These are phyloP conservation scores for Thymelicus acteon DNA, from an alignment of 2,888 invertebrate species.

Conservation along the genomic window DNA sequence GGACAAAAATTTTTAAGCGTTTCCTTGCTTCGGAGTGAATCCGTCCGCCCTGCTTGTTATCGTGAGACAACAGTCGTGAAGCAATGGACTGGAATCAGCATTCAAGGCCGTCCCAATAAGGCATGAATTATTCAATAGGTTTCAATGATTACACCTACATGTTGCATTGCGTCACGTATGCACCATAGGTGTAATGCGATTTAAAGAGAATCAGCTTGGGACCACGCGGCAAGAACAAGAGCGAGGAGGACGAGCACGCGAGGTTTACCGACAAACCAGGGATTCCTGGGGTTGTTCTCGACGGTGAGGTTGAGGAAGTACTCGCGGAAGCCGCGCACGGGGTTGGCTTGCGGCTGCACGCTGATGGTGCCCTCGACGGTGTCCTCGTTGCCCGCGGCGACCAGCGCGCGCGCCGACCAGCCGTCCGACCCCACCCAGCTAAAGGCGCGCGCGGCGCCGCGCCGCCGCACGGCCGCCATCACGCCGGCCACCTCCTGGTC, in stretches of 20 bases:
- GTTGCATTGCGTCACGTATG: too few relatives aligned
- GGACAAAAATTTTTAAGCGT: too few relatives aligned
- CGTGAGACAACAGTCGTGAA: too few relatives aligned
- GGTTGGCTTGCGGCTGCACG: slow-evolving; percentile 96
- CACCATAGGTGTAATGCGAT: too few relatives aligned
- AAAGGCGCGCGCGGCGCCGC: slow-evolving; percentile 93
- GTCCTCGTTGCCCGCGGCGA: slow-evolving; percentile 93
- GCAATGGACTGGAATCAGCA: too few relatives aligned
- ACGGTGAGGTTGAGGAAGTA: slow-evolving; percentile 94
- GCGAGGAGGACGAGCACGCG: slow-evolving; percentile 18
- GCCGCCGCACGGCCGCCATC: slow-evolving; percentile 94
- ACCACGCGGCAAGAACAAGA: not conserved
- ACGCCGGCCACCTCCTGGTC: slow-evolving; percentile 98
- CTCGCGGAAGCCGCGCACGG: slow-evolving; percentile 93
- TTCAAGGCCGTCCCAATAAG: too few relatives aligned
- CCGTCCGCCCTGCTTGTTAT: too few relatives aligned
- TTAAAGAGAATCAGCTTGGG: not conserved
- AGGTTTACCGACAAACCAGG: slow-evolving; percentile 95
- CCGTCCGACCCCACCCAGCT: slow-evolving; percentile 99
- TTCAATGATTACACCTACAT: too few relatives aligned
- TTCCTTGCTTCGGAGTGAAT: too few relatives aligned
- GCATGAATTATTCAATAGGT: too few relatives aligned
- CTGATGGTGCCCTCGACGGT: slow-evolving; percentile 92
- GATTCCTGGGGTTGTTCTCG: slow-evolving; percentile 94
- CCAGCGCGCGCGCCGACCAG: slow-evolving; percentile 95